A percentile compares a stretch with the other conserved stretches of the same genome.
phyloP scores from a whole-genome alignment of 2,888 invertebrate genomes.

The Phyllotreta cruciferae region DNA sequence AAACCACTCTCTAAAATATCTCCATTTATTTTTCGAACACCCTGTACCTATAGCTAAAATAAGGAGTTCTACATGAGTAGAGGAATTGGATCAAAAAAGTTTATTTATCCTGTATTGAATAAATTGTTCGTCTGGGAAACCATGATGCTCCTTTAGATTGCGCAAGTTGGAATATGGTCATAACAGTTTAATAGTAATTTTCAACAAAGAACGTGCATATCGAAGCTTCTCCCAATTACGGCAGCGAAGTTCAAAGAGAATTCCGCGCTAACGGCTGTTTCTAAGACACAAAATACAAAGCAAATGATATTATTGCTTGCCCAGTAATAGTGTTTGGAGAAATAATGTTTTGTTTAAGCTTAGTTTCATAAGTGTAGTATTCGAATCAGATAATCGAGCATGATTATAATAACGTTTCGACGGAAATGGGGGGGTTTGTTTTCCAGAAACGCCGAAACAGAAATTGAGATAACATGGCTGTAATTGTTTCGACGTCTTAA shows the following conservation, averaged over 20 bases:
- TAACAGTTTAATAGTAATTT: not conserved
- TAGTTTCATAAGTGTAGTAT: slow-evolving; percentile 25
- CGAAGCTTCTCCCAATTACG: slow-evolving; percentile 17
- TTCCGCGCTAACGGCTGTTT: slow-evolving; percentile 21
- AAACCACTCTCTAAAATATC: no score
- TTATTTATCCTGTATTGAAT: no score
- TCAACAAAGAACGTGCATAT: slow-evolving; percentile 6
- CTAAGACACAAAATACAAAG: slow-evolving; percentile 26
- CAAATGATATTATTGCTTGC: slow-evolving; percentile 30
- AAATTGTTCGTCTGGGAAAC: no score
- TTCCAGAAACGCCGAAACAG: not conserved
- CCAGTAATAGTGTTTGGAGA: slow-evolving; percentile 30
- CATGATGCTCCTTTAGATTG: no score
- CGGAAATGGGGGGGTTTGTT: not conserved
- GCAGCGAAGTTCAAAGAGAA: slow-evolving; percentile 25
- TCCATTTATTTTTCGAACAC: no score
- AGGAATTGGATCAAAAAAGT: no score
- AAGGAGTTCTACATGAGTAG: no score
- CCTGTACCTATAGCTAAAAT: no score
- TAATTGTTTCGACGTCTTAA: no score
- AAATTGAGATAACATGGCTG: no score
- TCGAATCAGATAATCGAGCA: slow-evolving; percentile 17
- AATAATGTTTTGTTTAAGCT: slow-evolving; percentile 29
- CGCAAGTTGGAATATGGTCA: no score
- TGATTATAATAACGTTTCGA: slow-evolving; percentile 2